phyloP scores from a whole-genome alignment of 2,888 invertebrate species.

The Conus canariensis region DNA sequence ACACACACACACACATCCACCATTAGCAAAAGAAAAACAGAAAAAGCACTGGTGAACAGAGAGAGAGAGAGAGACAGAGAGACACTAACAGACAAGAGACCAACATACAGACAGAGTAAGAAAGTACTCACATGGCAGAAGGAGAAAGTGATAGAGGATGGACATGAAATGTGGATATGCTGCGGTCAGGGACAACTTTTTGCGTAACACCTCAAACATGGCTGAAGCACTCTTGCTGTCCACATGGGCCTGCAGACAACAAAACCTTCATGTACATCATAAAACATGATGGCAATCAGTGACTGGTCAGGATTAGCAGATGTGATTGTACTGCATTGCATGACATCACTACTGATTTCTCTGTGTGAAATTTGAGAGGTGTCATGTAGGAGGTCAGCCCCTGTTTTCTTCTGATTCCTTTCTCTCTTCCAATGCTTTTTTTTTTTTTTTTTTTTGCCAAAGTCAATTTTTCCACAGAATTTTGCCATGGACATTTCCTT shows the following conservation, averaged over 20 bases:
- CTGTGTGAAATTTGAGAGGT: too few relatives aligned
- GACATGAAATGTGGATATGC: constrained; percentile 96
- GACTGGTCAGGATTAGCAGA: too few relatives aligned
- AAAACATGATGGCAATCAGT: too few relatives aligned
- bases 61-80: neutral
- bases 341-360: too few relatives aligned
- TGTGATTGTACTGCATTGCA: too few relatives aligned
- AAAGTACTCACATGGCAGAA: constrained; percentile 86
- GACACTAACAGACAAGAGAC: neutral
- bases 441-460: too few relatives aligned
- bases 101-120: neutral
- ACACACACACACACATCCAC: neutral
- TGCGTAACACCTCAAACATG: constrained; percentile 93
- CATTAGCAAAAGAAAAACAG: neutral
- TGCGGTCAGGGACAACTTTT: constrained; percentile 93
- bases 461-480: too few relatives aligned
- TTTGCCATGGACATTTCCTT: too few relatives aligned
- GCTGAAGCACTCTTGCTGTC: constrained; percentile 95
- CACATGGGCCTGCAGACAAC: constrained; percentile 85
- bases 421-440: too few relatives aligned
- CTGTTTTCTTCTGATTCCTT: too few relatives aligned
- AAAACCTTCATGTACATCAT: neutral
- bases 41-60: neutral
- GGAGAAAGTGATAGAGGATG: constrained; percentile 90
- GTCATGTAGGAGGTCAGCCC: too few relatives aligned